A percentile compares a stretch with the other conserved stretches of the same genome.
phyloP scores from a whole-genome alignment of 2,113 vertebrate genomes.

The Etia nguti region DNA sequence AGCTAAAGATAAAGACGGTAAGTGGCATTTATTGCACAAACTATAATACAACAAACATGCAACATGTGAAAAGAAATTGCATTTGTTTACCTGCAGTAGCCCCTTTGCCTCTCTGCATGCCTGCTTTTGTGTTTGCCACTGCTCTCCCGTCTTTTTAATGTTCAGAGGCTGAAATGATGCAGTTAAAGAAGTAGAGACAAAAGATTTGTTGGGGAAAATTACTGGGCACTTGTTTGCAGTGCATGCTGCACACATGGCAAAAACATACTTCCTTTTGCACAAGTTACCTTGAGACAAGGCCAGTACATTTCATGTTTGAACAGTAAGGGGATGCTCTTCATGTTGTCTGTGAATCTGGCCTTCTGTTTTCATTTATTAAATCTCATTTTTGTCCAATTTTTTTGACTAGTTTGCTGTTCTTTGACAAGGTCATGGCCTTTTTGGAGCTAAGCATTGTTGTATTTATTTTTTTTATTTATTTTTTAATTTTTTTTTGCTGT shows the following conservation, averaged over 20 bases:
- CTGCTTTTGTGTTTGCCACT: neutral
- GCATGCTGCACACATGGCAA: neutral
- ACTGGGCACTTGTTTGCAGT: neutral
- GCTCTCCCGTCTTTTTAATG: neutral
- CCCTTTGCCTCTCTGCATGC: neutral
- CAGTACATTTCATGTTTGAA: constrained; percentile 8
- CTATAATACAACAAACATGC: neutral
- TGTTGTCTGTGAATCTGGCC: constrained; percentile 19
- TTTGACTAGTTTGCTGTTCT: neutral
- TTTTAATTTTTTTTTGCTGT: neutral
- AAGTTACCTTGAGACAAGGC: constrained; percentile 46
- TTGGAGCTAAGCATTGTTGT: constrained; percentile 7
- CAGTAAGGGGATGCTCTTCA: neutral
- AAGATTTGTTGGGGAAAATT: neutral
- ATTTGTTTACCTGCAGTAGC: neutral
- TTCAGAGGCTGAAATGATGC: neutral
- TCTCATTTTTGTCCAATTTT: constrained; percentile 5
- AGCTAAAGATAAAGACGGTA: neutral
- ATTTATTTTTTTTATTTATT: neutral
- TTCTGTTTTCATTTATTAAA: constrained; percentile 29
- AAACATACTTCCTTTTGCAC: constrained; percentile 9
- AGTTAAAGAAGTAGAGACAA: neutral
- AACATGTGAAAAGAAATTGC: neutral
- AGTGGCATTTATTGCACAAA: neutral
- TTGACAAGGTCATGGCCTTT: constrained; percentile 25